Evolutionary conservation across 2,113 vertebrate species (phyloP).

Genomic region (Pollachius pollachius): DNA sequence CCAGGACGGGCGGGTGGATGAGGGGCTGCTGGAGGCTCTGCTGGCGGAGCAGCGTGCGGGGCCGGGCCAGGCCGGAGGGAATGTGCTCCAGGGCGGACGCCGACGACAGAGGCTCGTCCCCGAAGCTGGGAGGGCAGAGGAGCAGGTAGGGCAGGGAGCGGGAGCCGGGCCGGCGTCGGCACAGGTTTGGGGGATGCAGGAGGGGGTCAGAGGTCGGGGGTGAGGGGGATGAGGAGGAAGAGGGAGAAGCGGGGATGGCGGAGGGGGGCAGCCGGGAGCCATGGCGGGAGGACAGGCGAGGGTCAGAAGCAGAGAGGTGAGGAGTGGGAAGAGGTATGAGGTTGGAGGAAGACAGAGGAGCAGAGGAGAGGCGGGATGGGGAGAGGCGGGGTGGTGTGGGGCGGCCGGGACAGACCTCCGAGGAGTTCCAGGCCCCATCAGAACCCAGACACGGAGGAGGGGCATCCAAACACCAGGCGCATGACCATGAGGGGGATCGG

Average conservation of each 20-base stretch:
- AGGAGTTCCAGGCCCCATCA: slow-evolving; percentile 42
- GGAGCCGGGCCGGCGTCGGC: slow-evolving; percentile 61
- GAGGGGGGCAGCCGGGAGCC: slow-evolving; percentile 33
- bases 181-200: slow-evolving; percentile 68
- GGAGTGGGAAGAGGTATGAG: slow-evolving; percentile 19
- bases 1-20: slow-evolving; percentile 81
- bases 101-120: slow-evolving; percentile 88
- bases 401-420: slow-evolving; percentile 36
- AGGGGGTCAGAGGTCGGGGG: slow-evolving; percentile 68
- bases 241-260: slow-evolving; percentile 18
- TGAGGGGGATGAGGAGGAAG: slow-evolving; percentile 41
- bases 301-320: slow-evolving; percentile 47
- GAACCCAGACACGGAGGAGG: slow-evolving; percentile 63
- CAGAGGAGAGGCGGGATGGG: slow-evolving; percentile 62
- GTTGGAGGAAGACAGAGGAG: slow-evolving; percentile 23
- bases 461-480: slow-evolving; percentile 64
- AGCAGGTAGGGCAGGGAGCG: slow-evolving; percentile 71
- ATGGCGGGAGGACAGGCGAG: slow-evolving; percentile 29
- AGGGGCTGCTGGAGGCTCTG: slow-evolving; percentile 97
- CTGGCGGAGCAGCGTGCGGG: slow-evolving; percentile 90
- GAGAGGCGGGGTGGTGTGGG: slow-evolving; percentile 72
- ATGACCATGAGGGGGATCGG: slow-evolving; percentile 3
- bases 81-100: slow-evolving; percentile 93
- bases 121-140: slow-evolving; percentile 84
- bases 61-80: slow-evolving; percentile 82